phyloP scores from a whole-genome alignment of 2,113 vertebrate genomes.

The Thalassarche chlororhynchos region DNA sequence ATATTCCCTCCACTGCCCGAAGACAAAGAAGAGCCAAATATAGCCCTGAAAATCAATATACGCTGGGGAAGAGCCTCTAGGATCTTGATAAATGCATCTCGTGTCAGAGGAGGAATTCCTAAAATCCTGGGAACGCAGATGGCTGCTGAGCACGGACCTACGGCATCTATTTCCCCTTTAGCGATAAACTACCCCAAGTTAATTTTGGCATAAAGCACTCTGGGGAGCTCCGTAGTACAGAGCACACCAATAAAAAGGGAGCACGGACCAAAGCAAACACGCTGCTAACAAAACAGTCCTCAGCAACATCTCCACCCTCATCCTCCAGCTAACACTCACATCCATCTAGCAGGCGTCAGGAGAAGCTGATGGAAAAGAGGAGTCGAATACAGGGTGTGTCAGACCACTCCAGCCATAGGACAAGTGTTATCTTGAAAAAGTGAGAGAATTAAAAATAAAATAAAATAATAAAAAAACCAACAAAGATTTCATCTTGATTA shows the following conservation, averaged over 20 bases:
- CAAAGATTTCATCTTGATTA: background rate
- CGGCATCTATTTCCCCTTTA: background rate
- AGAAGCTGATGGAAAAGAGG: background rate
- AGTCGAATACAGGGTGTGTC: fast-evolving
- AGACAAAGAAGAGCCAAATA: constrained; percentile 12
- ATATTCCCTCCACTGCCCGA: background rate
- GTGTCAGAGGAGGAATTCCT: background rate
- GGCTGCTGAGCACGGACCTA: background rate
- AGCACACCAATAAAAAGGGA: background rate
- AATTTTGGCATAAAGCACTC: background rate
- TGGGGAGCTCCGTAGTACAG: background rate
- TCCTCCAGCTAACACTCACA: background rate
- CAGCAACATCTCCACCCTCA: background rate
- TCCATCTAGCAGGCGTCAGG: background rate
- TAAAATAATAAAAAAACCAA: background rate
- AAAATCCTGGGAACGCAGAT: background rate
- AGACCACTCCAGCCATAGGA: background rate
- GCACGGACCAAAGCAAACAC: background rate
- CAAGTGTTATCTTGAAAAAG: background rate
- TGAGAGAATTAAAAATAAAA: background rate
- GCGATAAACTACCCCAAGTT: background rate
- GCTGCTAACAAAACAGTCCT: background rate
- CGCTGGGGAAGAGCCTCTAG: background rate
- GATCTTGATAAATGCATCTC: background rate
- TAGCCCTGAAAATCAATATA: constrained; percentile 27